phyloP scores from a whole-genome alignment of 2,888 invertebrate genomes.

The Tetramorium bicarinatum region DNA sequence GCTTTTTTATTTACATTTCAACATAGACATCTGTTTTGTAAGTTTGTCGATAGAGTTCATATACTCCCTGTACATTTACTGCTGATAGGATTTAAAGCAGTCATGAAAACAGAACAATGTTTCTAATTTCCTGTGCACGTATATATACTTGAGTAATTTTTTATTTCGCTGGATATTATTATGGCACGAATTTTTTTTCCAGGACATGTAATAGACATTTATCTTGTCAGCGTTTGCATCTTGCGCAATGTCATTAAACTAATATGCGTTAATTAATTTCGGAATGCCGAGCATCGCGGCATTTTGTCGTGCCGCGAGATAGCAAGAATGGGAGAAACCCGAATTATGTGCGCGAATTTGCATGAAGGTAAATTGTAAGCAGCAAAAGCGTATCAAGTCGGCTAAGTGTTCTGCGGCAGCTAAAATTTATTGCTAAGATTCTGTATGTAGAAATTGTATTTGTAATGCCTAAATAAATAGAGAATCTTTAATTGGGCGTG shows the following conservation, averaged over 20 bases:
- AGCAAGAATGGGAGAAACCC: conserved; percentile 54
- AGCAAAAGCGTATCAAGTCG: conserved; percentile 49
- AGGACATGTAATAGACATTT: background rate
- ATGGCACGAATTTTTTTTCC: no score
- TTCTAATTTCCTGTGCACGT: conserved; percentile 8
- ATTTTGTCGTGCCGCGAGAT: conserved; percentile 35
- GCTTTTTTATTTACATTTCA: no score
- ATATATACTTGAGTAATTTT: background rate
- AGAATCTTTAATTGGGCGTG: conserved; percentile 1
- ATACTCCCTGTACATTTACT: no score
- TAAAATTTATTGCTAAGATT: conserved; percentile 38
- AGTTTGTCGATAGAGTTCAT: no score
- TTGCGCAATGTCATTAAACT: conserved; percentile 19
- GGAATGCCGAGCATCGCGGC: conserved; percentile 32
- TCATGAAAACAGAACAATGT: background rate
- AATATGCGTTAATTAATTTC: conserved; percentile 52
- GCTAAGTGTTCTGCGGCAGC: conserved; percentile 26
- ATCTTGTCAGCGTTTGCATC: background rate
- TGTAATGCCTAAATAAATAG: conserved; percentile 32
- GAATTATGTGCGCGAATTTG: conserved; percentile 54
- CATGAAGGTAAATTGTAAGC: conserved; percentile 51
- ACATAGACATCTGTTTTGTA: no score
- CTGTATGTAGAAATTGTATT: conserved; percentile 10
- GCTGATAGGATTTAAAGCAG: no score
- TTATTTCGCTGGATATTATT: background rate